phyloP scores from a whole-genome alignment of 2,797 vertebrate species.

The Channallabes apus region DNA sequence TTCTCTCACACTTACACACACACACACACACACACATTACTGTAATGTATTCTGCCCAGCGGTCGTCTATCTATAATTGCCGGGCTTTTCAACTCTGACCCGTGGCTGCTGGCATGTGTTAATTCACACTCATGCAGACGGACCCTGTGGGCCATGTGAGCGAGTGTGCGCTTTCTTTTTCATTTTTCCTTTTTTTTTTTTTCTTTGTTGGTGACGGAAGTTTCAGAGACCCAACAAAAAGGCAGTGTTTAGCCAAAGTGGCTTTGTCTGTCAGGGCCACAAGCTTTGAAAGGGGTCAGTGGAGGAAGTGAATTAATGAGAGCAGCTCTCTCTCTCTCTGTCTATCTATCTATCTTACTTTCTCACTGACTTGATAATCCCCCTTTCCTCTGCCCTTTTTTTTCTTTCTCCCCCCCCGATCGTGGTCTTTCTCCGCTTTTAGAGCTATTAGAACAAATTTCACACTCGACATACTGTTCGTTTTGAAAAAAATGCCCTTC shows the following conservation, averaged over 20 bases:
- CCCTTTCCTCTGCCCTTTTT: conserved; percentile 37
- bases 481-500: background rate
- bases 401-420: background rate
- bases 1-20: conserved; percentile 5
- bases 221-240: conserved; percentile 18
- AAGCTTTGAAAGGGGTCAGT: conserved; percentile 43
- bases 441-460: background rate
- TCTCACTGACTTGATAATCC: conserved; percentile 16
- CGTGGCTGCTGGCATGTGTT: conserved; percentile 52
- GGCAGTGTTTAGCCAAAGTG: conserved; percentile 26
- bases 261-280: conserved; percentile 19
- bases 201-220: background rate
- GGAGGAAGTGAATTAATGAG: conserved; percentile 32
- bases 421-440: conserved; percentile 56
- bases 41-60: conserved; percentile 47
- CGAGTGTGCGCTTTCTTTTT: conserved; percentile 1
- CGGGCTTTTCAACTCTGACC: conserved; percentile 55
- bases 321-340: conserved; percentile 9
- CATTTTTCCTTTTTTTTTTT: too few relatives aligned
- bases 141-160: background rate
- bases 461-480: too few relatives aligned
- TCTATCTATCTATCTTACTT: background rate
- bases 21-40: conserved; percentile 34
- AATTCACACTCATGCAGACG: conserved; percentile 47
- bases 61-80: conserved; percentile 50